Evolutionary conservation across 2,797 vertebrate genomes (phyloP), one percentile per base, ranked within the genome.

Genomic region (Synaphobranchus kaupii): DNA sequence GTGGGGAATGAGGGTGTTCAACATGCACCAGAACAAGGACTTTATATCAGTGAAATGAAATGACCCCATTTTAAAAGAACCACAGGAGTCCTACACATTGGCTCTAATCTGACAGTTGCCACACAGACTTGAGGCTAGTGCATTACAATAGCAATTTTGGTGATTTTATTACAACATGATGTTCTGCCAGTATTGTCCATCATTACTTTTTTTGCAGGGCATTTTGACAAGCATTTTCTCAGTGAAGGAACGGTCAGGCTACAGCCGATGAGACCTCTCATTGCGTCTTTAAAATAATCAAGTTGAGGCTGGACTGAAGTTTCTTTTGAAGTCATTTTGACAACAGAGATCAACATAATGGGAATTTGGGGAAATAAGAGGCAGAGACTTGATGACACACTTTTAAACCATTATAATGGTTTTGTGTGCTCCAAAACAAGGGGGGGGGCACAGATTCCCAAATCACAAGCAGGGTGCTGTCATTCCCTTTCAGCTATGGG

Each of bases 401-500:
- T 81, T 85, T 95, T 95, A 92, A 92, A 88, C 93, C 92, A 48
- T 78, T 10, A 85, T 73, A 63, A 54, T 17, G 12, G 0, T 2
- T 13, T 50, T 86, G n/a, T 52, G n/a, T 2, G 6, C 94, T 89
- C 34, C 86, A n/a, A 73, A 86, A 22, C 85, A 91, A 92, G 89
- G 89, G 87, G 91, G 90, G 91, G 89, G 89, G 90, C 60, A 88
- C 85, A 89, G 25, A n/a, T 28, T 89, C 90, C 90, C 90, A 81
- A 31, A 90, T 90, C 89, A 94, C 86, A 93, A 94, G 93, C 90
- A 88, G 92, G 94, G 90, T 91, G 92, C 84, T 28, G 91, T 91
- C 91, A 90, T 94, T 93, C 93, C 92, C 93, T 94, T 94, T 95
- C 94, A 92, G 56, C 89, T 93, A 89, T 90, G 90, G 89, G 85